Evolutionary conservation across 2,797 vertebrate genomes (phyloP).

Genomic region (Chaunax sp.): DNA sequence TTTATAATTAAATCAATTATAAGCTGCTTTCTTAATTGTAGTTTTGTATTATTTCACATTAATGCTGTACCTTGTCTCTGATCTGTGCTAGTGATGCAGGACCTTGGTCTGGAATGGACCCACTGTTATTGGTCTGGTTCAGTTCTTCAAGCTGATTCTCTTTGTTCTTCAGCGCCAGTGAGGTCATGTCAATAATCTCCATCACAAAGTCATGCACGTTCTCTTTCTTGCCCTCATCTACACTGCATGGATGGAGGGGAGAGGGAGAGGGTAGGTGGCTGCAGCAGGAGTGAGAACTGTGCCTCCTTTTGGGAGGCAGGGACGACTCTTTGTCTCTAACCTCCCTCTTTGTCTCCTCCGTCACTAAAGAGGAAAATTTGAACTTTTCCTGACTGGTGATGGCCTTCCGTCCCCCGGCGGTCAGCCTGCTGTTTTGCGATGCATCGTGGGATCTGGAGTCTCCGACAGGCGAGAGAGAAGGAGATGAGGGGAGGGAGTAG

Average conservation of each 20-base stretch:
- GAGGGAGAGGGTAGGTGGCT: constrained; percentile 69
- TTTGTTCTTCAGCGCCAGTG: constrained; percentile 91
- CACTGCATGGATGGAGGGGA: neutral
- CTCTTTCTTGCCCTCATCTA: constrained; percentile 67
- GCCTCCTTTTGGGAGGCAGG: constrained; percentile 51
- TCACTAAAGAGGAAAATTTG: constrained; percentile 77
- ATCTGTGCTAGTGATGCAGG: constrained; percentile 87
- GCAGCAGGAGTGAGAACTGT: constrained; percentile 63
- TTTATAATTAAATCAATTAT: neutral
- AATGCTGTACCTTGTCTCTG: constrained; percentile 86
- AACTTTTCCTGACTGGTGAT: constrained; percentile 79
- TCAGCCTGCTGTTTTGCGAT: constrained; percentile 3
- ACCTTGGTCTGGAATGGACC: constrained; percentile 55
- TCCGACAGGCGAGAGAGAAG: constrained; percentile 66
- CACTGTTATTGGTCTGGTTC: constrained; percentile 21
- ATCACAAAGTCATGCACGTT: constrained; percentile 92
- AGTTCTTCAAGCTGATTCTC: constrained; percentile 78
- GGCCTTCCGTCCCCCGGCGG: constrained; percentile 51
- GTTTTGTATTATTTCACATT: neutral
- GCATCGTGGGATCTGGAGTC: constrained; percentile 66
- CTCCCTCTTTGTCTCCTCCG: constrained; percentile 73
- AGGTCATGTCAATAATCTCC: constrained; percentile 96
- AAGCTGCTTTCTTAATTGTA: neutral
- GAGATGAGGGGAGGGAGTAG: constrained; percentile 56
- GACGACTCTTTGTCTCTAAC: constrained; percentile 51